These are phyloP conservation scores for Tholera decimalis DNA, from an alignment of 2,888 invertebrate species.

Conservation along the genomic window DNA sequence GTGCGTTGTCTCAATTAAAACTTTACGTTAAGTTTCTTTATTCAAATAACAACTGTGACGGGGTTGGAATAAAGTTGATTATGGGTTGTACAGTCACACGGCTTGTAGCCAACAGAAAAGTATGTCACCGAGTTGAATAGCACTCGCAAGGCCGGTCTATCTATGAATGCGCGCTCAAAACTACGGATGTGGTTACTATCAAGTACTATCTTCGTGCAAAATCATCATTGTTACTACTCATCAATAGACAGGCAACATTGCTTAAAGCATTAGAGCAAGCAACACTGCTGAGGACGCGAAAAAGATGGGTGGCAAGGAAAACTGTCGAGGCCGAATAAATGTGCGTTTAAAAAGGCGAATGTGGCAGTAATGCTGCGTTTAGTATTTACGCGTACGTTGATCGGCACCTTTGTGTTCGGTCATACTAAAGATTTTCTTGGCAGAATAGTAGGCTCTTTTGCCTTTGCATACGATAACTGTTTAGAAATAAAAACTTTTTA, in stretches of 20 bases:
- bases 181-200: constrained; percentile 83
- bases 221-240: constrained; percentile 59
- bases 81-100: constrained; percentile 74
- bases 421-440: background rate
- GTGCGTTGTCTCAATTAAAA: constrained; percentile 82
- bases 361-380: constrained; percentile 54
- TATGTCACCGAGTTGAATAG: constrained; percentile 90
- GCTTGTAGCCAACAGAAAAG: constrained; percentile 90
- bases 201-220: constrained; percentile 65
- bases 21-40: constrained; percentile 58
- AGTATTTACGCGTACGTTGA: constrained; percentile 48
- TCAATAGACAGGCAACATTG: constrained; percentile 36
- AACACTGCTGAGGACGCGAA: constrained; percentile 19
- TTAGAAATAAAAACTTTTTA: too few relatives aligned
- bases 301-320: constrained; percentile 33
- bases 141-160: constrained; percentile 89
- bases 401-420: constrained; percentile 25
- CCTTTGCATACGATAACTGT: too few relatives aligned
- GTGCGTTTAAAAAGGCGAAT: constrained; percentile 59
- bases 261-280: constrained; percentile 7
- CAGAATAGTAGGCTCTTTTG: background rate
- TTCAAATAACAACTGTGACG: constrained; percentile 55
- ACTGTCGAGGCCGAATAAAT: constrained; percentile 46
- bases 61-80: constrained; percentile 71
- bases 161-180: constrained; percentile 87